These are phyloP conservation scores for Thera obeliscata DNA, from an alignment of 2,888 invertebrate species.

Conservation along the genomic window DNA sequence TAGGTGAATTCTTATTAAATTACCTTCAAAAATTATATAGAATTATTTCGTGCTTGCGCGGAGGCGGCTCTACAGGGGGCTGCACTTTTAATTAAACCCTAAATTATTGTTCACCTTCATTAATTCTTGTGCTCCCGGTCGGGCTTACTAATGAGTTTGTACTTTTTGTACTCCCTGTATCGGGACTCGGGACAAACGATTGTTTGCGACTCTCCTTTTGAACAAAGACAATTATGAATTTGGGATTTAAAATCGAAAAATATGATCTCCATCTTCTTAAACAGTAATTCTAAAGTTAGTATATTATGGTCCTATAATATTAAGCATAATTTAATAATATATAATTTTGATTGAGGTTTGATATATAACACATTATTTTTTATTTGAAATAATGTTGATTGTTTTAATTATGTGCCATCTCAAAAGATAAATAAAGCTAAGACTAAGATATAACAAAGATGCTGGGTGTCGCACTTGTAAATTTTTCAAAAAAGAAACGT, in stretches of 20 bases:
- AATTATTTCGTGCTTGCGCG: slow-evolving; percentile 58
- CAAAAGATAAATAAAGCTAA: too few species aligned
- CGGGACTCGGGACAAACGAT: slow-evolving; percentile 43
- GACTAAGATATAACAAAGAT: too few species aligned
- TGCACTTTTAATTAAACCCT: slow-evolving; percentile 84
- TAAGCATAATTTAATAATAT: too few species aligned
- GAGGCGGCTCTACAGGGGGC: slow-evolving; percentile 74
- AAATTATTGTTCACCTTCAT: slow-evolving; percentile 84
- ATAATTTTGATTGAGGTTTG: too few species aligned
- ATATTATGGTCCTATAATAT: too few species aligned
- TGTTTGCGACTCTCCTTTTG: slow-evolving; percentile 33
- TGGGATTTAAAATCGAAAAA: slow-evolving; percentile 8
- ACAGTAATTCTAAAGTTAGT: too few species aligned
- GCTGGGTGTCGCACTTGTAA: background rate
- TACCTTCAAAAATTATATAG: slow-evolving; percentile 81
- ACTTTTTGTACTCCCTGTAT: slow-evolving; percentile 73
- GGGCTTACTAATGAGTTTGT: slow-evolving; percentile 79
- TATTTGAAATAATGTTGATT: too few species aligned
- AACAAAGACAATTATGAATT: slow-evolving; percentile 24
- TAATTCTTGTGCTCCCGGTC: slow-evolving; percentile 81
- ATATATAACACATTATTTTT: too few species aligned
- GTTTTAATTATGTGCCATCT: too few species aligned
- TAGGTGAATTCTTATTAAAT: slow-evolving; percentile 75
- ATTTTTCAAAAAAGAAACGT: background rate
- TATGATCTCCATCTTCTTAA: background rate